phyloP scores from a whole-genome alignment of 2,888 invertebrate genomes.

The Pachymerium ferrugineum region DNA sequence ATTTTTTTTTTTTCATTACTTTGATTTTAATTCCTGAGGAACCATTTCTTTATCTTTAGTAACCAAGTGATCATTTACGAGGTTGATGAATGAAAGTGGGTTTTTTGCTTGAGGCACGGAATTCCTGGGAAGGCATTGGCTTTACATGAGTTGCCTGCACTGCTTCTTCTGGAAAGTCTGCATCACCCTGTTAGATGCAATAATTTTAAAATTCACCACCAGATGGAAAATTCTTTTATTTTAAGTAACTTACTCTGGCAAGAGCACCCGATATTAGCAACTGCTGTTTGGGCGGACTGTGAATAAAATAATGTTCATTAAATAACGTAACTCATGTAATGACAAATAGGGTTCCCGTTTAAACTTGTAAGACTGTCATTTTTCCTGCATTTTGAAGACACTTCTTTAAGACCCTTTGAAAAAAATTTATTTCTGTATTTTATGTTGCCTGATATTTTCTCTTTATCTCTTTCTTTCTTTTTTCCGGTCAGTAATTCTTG shows the following conservation, averaged over 20 bases:
- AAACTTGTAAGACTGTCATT: background rate
- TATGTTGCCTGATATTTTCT: too few species aligned
- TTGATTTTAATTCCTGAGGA: background rate
- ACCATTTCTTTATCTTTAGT: too few species aligned
- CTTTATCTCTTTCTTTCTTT: too few species aligned
- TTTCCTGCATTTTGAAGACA: background rate
- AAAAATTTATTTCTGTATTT: background rate
- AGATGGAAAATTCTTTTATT: too few species aligned
- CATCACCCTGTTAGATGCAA: conserved; percentile 58
- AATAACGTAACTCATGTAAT: background rate
- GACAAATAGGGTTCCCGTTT: background rate
- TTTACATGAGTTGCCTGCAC: conserved; percentile 75
- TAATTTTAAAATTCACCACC: background rate
- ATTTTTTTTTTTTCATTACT: background rate
- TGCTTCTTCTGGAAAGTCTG: conserved; percentile 82
- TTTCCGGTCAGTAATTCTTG: too few species aligned
- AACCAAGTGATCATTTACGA: conserved; percentile 61
- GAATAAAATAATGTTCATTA: conserved; percentile 37
- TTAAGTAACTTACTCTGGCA: conserved; percentile 51
- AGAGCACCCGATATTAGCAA: conserved; percentile 69
- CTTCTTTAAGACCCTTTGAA: background rate
- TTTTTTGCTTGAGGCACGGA: conserved; percentile 53
- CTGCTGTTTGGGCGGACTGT: conserved; percentile 67
- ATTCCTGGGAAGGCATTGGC: conserved; percentile 63
- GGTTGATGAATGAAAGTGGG: conserved; percentile 77